Evolutionary conservation across 2,888 invertebrate genomes (phyloP).

Genomic region (Nephrotoma appendiculata): DNA sequence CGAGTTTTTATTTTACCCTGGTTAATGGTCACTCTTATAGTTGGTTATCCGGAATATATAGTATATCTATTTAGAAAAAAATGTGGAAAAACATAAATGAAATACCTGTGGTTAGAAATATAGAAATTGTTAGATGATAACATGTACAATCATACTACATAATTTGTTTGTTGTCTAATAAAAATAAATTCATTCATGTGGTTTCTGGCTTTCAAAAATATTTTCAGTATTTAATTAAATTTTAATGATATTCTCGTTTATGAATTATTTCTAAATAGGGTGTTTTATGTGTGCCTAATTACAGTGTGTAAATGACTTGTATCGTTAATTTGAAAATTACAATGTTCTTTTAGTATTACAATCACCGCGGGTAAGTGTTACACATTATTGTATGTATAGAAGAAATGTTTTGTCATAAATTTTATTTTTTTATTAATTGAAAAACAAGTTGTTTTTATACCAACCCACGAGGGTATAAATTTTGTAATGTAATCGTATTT

Average conservation of each 20-base stretch:
- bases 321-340: too few relatives aligned
- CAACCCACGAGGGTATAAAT: too few relatives aligned
- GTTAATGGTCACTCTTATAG: neutral
- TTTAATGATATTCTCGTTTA: neutral
- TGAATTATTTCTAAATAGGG: neutral
- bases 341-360: too few relatives aligned
- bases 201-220: neutral
- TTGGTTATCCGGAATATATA: neutral
- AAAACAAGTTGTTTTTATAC: too few relatives aligned
- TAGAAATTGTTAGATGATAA: neutral
- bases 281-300: neutral
- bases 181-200: neutral
- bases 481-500: too few relatives aligned
- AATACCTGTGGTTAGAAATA: neutral
- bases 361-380: too few relatives aligned
- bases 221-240: neutral
- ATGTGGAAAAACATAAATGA: neutral
- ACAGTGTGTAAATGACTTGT: too few relatives aligned
- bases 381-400: too few relatives aligned
- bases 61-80: neutral
- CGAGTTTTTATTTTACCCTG: neutral
- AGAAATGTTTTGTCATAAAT: too few relatives aligned
- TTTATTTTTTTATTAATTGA: too few relatives aligned
- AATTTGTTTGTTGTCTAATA: neutral
- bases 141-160: neutral